These are phyloP conservation scores for Clarias batrachus DNA, from an alignment of 2,113 vertebrate genomes.

Conservation along the genomic window DNA sequence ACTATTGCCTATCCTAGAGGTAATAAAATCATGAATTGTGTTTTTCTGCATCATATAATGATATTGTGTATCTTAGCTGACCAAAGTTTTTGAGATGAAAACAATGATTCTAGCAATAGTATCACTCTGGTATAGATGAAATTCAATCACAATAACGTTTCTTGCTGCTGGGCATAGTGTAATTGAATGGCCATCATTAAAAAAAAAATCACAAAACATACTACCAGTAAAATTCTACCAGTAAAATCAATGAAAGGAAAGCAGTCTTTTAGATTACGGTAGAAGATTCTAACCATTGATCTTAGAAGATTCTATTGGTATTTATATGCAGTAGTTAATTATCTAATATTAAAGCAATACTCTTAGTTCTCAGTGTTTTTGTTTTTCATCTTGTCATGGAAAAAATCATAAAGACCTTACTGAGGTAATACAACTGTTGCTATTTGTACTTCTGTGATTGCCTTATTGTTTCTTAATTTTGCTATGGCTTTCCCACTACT, in stretches of 20 bases:
- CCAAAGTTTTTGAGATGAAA: neutral
- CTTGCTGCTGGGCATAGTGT: neutral
- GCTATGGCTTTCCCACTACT: neutral
- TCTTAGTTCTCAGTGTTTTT: neutral
- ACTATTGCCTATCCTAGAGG: neutral
- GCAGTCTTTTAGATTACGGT: neutral
- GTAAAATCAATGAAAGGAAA: neutral
- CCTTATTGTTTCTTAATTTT: neutral
- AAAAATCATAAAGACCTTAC: neutral
- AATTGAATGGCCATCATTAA: neutral
- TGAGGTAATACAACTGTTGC: neutral
- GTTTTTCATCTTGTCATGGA: neutral
- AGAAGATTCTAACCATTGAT: neutral
- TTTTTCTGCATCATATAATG: neutral
- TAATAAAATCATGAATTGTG: neutral
- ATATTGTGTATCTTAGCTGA: neutral
- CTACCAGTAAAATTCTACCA: neutral
- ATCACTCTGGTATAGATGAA: neutral
- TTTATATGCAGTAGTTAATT: neutral
- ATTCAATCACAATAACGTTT: neutral
- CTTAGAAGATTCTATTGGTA: neutral
- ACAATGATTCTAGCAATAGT: neutral
- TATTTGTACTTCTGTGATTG: neutral
- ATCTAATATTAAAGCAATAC: neutral
- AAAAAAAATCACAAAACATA: neutral